These are phyloP conservation scores for Gerris buenoi DNA, from an alignment of 1,140 invertebrate genomes.

Conservation along the genomic window DNA sequence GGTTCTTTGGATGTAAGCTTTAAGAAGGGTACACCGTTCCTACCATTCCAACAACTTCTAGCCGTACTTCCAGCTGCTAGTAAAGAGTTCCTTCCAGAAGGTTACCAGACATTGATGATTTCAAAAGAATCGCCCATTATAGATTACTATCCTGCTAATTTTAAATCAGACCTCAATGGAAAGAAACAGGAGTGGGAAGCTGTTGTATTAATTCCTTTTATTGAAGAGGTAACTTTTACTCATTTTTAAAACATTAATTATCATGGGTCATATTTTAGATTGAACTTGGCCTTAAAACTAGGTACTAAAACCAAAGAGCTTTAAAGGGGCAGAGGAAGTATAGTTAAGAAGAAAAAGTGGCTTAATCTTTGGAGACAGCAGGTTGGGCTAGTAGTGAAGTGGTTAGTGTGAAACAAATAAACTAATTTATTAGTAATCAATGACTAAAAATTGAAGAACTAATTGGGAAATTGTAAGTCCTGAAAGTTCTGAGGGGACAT, in stretches of 20 bases:
- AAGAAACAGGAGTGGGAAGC: constrained; percentile 96
- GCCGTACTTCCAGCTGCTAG: constrained; percentile 78
- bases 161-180: constrained; percentile 80
- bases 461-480: too few relatives aligned
- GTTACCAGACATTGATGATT: constrained; percentile 71
- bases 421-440: too few relatives aligned
- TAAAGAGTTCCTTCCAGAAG: constrained; percentile 56
- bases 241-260: neutral
- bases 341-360: too few relatives aligned
- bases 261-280: too few relatives aligned
- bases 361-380: too few relatives aligned
- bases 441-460: too few relatives aligned
- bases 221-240: constrained; percentile 59
- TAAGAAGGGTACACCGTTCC: constrained; percentile 55
- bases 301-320: too few relatives aligned
- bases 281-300: too few relatives aligned
- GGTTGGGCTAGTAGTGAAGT: too few relatives aligned
- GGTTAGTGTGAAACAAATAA: too few relatives aligned
- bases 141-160: constrained; percentile 79
- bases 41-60: constrained; percentile 87
- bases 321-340: too few relatives aligned
- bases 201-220: constrained; percentile 91
- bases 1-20: constrained; percentile 55
- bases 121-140: constrained; percentile 66
- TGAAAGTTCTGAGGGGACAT: too few relatives aligned